A percentile compares a stretch with the other conserved stretches of the same genome.
Evolutionary conservation across 2,797 vertebrate species (phyloP).

Genomic region (Epinephelus malabaricus): DNA sequence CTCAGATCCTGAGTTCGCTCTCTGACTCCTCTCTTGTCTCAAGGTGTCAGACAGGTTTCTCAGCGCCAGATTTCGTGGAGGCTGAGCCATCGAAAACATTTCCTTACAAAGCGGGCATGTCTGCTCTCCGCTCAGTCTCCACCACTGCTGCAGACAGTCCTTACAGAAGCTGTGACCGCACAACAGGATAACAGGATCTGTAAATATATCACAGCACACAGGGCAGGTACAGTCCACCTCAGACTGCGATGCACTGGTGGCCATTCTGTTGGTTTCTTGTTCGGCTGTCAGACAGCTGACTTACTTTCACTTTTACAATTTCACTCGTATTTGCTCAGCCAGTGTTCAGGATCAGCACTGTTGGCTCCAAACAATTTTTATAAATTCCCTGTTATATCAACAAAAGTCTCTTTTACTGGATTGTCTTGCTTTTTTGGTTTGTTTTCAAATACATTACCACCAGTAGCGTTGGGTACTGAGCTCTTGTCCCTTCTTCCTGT

Average conservation of each 20-base stretch:
- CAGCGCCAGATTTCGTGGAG: slow-evolving; percentile 45
- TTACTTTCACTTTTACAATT: slow-evolving; percentile 43
- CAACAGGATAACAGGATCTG: slow-evolving; percentile 36
- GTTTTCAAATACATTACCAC: neutral
- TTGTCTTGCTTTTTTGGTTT: neutral
- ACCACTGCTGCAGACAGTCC: slow-evolving; percentile 57
- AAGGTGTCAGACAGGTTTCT: slow-evolving; percentile 48
- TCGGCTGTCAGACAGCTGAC: neutral
- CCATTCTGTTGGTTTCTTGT: slow-evolving; percentile 4
- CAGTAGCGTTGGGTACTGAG: accelerated
- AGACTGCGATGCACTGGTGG: neutral
- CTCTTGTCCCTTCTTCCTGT: accelerated
- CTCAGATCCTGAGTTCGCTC: accelerated
- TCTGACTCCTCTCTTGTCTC: slow-evolving; percentile 1
- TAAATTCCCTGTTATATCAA: accelerated
- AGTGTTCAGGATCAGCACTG: accelerated
- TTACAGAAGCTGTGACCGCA: slow-evolving; percentile 73
- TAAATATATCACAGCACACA: slow-evolving; percentile 60
- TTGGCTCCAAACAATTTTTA: accelerated
- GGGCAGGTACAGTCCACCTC: slow-evolving; percentile 1
- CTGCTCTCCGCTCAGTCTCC: slow-evolving; percentile 37
- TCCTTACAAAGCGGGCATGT: slow-evolving; percentile 49
- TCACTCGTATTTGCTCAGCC: accelerated
- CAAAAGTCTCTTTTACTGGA: neutral
- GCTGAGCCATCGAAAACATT: slow-evolving; percentile 5